These are phyloP conservation scores for Euthynnus affinis DNA, from an alignment of 2,797 vertebrate species.

Conservation along the genomic window DNA sequence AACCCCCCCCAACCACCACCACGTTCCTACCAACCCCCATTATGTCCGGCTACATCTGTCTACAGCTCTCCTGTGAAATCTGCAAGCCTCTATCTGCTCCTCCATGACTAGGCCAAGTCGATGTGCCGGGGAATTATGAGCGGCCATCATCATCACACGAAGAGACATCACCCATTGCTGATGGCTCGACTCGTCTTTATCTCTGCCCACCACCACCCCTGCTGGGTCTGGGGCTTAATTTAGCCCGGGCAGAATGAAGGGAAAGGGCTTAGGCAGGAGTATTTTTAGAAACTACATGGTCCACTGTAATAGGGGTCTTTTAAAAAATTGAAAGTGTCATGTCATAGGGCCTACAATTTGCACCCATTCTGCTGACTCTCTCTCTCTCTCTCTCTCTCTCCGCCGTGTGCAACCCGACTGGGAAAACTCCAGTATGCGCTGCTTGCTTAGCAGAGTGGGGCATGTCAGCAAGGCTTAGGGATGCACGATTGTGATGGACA, in stretches of 20 bases:
- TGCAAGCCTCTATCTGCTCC: conserved; percentile 49
- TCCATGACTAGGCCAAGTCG: conserved; percentile 68
- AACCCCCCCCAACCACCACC: neutral
- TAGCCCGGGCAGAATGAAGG: conserved; percentile 67
- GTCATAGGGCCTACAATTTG: conserved; percentile 60
- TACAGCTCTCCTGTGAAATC: conserved; percentile 57
- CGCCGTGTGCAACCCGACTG: conserved; percentile 38
- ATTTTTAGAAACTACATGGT: conserved; percentile 76
- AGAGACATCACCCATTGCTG: conserved; percentile 59
- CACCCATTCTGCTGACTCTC: conserved; percentile 54
- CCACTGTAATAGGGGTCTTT: conserved; percentile 60
- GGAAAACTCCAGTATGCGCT: conserved; percentile 52
- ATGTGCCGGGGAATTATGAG: conserved; percentile 55
- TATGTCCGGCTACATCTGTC: conserved; percentile 78
- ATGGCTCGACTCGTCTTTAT: conserved; percentile 72
- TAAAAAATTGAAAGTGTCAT: conserved; percentile 75
- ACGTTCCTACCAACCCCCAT: conserved; percentile 65
- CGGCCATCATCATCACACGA: conserved; percentile 63
- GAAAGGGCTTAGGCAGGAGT: conserved; percentile 62
- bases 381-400: no score
- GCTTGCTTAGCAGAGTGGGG: conserved; percentile 59
- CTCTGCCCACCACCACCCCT: conserved; percentile 67
- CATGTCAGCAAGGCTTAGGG: conserved; percentile 74
- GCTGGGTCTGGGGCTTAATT: conserved; percentile 68
- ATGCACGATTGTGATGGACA: conserved; percentile 73